These are phyloP conservation scores for Betta splendens DNA, from an alignment of 2,797 vertebrate genomes.

Conservation along the genomic window DNA sequence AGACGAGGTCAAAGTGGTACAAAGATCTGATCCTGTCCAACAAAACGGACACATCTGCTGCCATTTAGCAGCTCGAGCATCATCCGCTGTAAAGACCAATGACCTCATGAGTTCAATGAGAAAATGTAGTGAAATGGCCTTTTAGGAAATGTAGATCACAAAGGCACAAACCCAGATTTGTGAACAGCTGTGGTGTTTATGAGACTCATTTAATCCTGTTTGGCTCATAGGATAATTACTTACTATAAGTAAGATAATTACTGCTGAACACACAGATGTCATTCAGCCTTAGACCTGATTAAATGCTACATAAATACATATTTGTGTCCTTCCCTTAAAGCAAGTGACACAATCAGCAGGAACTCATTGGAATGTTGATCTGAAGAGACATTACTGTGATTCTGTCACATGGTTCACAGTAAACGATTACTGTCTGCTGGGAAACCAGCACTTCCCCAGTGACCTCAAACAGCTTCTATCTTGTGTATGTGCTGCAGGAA, in stretches of 20 bases:
- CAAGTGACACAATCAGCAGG: background rate
- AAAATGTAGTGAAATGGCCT: no score
- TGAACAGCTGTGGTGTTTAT: no score
- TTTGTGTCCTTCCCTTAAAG: background rate
- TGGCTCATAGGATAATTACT: no score
- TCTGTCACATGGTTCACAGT: background rate
- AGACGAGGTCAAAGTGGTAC: slow-evolving; percentile 3
- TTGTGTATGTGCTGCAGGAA: background rate
- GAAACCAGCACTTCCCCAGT: background rate
- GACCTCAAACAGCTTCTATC: background rate
- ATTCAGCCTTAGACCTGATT: no score
- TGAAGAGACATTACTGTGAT: background rate
- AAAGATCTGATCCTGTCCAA: no score
- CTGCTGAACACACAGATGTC: background rate
- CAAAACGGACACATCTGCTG: no score
- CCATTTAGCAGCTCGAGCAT: no score
- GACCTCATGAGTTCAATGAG: no score
- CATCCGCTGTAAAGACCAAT: no score
- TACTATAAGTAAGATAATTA: no score
- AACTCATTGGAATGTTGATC: background rate
- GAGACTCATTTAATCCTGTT: background rate
- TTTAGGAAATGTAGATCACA: background rate
- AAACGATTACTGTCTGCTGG: slow-evolving; percentile 5
- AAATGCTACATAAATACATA: background rate
- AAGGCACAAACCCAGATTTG: no score